These are phyloP conservation scores for Nothocercus nigrocapillus DNA, from an alignment of 2,113 vertebrate genomes.

Conservation along the genomic window DNA sequence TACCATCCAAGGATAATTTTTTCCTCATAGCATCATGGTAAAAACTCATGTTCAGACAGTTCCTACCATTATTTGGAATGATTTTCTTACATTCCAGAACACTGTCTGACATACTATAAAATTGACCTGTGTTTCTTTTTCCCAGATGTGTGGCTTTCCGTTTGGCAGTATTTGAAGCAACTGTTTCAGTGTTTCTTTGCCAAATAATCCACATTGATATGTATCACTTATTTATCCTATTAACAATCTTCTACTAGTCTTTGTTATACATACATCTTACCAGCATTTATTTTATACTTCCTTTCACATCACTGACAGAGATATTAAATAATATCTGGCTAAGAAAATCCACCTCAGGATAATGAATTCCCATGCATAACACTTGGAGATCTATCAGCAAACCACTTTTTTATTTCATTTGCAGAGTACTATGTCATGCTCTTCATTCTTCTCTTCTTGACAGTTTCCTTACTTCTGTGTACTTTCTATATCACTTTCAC, in stretches of 20 bases:
- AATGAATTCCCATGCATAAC: background rate
- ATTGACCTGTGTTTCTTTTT: background rate
- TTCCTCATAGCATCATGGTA: background rate
- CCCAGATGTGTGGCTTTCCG: background rate
- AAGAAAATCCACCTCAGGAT: background rate
- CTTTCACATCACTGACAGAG: background rate
- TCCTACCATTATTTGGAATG: background rate
- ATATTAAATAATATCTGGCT: slow-evolving; percentile 13
- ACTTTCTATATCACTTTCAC: background rate
- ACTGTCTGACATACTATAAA: background rate
- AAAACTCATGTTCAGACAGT: background rate
- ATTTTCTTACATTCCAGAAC: background rate
- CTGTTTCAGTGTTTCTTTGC: background rate
- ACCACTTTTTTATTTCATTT: background rate
- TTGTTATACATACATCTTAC: background rate
- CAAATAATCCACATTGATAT: background rate
- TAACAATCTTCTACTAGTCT: background rate
- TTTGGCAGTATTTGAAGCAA: background rate
- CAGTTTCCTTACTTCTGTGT: background rate
- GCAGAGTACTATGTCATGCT: background rate
- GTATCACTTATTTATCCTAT: background rate
- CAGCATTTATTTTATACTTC: background rate
- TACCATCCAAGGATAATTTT: background rate
- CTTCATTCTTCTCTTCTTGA: slow-evolving; percentile 14
- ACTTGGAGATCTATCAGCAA: background rate